These are phyloP conservation scores for Stomatorhinus walkeri DNA, from an alignment of 2,797 vertebrate species.

Conservation along the genomic window DNA sequence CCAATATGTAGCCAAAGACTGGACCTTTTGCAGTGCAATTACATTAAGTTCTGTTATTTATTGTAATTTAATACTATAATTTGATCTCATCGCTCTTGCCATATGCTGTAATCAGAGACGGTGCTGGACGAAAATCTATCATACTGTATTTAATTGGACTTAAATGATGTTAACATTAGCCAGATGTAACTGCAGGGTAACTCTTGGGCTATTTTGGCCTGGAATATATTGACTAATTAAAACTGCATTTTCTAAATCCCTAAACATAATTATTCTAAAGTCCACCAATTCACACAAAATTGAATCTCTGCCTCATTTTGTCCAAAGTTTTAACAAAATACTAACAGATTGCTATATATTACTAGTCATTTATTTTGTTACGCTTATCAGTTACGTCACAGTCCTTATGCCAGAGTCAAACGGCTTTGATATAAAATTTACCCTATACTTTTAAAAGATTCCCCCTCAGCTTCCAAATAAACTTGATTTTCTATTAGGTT, in stretches of 20 bases:
- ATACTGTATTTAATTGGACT: not conserved
- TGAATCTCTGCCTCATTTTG: not conserved
- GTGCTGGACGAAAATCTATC: not conserved
- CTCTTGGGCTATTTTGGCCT: not conserved
- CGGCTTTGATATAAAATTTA: not conserved
- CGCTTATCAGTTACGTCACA: not conserved
- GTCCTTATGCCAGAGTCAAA: not conserved
- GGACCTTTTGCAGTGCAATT: not conserved
- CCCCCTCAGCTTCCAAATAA: not conserved
- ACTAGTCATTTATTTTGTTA: not conserved
- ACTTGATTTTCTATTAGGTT: not conserved
- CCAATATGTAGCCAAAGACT: not conserved
- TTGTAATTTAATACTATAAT: not conserved
- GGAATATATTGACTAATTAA: constrained; percentile 5
- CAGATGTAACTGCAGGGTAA: not conserved
- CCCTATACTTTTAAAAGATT: not conserved
- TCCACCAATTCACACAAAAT: not conserved
- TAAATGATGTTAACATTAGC: not conserved
- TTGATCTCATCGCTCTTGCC: not conserved
- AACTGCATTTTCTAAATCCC: not conserved
- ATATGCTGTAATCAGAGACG: not conserved
- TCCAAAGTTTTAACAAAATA: not conserved
- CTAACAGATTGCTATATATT: not conserved
- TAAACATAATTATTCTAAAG: not conserved
- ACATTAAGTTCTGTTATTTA: not conserved